Percentiles rank a stretch among this genome's conserved stretches.
Conservation (phyloP, 1,140 invertebrate species). For the Tenebrio molitor region DNA sequence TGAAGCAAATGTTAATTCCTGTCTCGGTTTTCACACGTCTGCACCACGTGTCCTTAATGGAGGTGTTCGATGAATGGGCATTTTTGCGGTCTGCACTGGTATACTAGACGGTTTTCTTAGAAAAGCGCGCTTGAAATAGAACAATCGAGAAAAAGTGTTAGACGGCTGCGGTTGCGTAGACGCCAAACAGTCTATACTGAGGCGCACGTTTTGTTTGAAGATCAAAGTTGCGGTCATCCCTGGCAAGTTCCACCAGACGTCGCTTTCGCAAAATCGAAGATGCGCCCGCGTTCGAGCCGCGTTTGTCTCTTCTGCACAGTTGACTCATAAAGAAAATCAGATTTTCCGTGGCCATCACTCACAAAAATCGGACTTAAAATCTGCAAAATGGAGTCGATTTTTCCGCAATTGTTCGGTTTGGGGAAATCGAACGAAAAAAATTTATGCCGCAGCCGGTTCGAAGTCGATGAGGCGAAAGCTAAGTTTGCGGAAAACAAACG, state of each 20-base stretch:
- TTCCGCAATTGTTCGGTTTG: neutral
- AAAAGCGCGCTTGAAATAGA: neutral
- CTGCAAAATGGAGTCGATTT: slow-evolving; percentile 3
- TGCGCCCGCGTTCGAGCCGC: too few species aligned
- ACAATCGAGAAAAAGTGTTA: neutral
- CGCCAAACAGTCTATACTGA: too few species aligned
- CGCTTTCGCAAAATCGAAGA: too few species aligned
- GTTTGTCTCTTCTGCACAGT: too few species aligned
- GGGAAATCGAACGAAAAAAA: slow-evolving; percentile 1
- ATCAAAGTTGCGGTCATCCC: too few species aligned
- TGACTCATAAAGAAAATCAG: too few species aligned
- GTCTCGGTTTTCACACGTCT: neutral
- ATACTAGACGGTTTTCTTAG: slow-evolving; percentile 12
- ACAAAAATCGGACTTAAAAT: neutral
- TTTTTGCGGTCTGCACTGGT: slow-evolving; percentile 14
- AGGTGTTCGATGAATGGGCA: slow-evolving; percentile 11
- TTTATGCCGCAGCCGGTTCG: slow-evolving; percentile 2
- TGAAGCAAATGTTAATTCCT: neutral
- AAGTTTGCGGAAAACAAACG: slow-evolving; percentile 31
- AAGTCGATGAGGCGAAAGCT: neutral
- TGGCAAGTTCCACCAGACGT: too few species aligned
- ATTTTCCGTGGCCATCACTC: neutral
- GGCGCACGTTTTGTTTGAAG: too few species aligned
- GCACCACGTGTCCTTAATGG: slow-evolving; percentile 10
- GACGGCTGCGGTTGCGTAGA: neutral